These are phyloP conservation scores for Trochalopteron elliotii DNA, from an alignment of 2,113 vertebrate genomes.

Conservation along the genomic window DNA sequence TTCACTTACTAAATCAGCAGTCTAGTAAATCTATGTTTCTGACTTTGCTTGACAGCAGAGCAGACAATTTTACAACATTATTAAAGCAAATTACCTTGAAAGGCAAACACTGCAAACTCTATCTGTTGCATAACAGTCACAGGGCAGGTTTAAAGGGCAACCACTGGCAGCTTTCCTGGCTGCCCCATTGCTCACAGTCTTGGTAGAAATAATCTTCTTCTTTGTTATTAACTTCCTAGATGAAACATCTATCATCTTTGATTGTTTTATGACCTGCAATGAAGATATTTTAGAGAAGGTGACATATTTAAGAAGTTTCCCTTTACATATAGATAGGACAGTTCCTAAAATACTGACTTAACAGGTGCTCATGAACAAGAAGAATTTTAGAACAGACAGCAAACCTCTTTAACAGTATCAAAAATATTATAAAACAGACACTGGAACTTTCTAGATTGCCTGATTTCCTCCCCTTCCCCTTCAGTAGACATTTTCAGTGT, in stretches of 20 bases:
- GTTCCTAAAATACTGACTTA: not conserved
- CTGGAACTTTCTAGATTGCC: not conserved
- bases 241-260: constrained; percentile 76
- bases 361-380: not conserved
- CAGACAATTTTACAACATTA: constrained; percentile 27
- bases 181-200: constrained; percentile 63
- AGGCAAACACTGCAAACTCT: constrained; percentile 93
- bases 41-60: not conserved
- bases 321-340: not conserved
- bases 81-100: constrained; percentile 83
- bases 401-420: not conserved
- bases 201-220: constrained; percentile 73
- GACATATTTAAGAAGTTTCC: constrained; percentile 3
- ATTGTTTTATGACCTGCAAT: constrained; percentile 78
- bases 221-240: constrained; percentile 74
- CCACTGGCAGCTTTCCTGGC: constrained; percentile 69
- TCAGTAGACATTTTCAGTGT: not conserved
- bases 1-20: not conserved
- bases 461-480: not conserved
- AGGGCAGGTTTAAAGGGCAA: constrained; percentile 74
- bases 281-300: constrained; percentile 34
- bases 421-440: not conserved
- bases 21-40: constrained; percentile 10
- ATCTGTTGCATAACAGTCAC: constrained; percentile 88
- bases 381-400: not conserved